phyloP scores from a whole-genome alignment of 2,113 vertebrate genomes.

The Charina bottae region DNA sequence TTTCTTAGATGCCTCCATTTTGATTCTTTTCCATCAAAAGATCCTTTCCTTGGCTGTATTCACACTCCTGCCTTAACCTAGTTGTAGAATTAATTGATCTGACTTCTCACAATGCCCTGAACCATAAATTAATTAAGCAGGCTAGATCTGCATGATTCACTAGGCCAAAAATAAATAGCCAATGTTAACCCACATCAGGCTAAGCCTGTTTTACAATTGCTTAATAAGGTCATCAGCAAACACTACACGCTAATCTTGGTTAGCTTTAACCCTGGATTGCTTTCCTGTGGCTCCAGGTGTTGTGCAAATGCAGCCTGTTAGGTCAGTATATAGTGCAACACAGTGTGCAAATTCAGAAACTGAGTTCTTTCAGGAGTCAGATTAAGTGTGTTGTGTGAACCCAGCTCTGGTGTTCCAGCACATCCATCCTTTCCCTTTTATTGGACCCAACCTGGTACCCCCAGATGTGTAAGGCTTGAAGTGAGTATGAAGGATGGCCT shows the following conservation, averaged over 20 bases:
- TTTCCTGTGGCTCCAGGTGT: background rate
- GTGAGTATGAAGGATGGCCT: background rate
- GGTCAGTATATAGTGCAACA: background rate
- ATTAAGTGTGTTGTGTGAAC: background rate
- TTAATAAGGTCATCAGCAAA: background rate
- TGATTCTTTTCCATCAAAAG: no score
- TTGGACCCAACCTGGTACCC: background rate
- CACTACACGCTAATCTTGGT: background rate
- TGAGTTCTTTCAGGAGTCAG: background rate
- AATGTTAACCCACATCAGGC: background rate
- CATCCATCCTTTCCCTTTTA: background rate
- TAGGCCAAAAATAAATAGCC: no score
- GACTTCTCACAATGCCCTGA: no score
- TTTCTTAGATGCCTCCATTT: no score
- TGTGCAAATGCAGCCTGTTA: background rate
- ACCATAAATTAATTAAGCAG: no score
- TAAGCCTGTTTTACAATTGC: background rate
- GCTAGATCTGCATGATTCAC: no score
- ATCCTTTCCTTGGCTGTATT: no score
- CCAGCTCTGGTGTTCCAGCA: background rate
- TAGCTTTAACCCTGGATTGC: background rate
- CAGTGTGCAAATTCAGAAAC: background rate
- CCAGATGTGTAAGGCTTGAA: background rate
- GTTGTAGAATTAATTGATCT: no score
- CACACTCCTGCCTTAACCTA: no score